Conservation (phyloP, 2,888 invertebrate genomes). For the Odontocerum albicorne region DNA sequence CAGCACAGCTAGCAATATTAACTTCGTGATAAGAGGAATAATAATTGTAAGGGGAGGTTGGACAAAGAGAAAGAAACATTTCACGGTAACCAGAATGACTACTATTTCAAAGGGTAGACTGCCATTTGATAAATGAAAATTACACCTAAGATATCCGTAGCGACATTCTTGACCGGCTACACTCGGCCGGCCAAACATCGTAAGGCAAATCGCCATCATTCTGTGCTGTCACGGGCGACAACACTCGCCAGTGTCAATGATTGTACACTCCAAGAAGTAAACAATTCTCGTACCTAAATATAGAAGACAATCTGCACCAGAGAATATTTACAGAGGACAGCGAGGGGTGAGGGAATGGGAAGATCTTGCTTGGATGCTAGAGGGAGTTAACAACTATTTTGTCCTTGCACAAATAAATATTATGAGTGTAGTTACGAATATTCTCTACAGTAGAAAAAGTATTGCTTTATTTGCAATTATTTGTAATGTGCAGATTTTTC, state of each 20-base stretch:
- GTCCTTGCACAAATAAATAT: constrained; percentile 27
- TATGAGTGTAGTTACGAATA: constrained; percentile 32
- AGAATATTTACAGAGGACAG: no score
- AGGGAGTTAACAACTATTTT: constrained; percentile 25
- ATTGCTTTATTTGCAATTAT: constrained; percentile 38
- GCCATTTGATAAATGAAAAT: background rate
- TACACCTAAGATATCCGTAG: constrained; percentile 5
- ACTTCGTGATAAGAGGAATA: constrained; percentile 2
- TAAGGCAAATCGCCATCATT: constrained; percentile 11
- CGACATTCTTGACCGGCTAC: background rate
- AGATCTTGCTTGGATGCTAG: no score
- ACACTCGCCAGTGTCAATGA: no score
- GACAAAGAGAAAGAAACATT: no score
- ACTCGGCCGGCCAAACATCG: constrained; percentile 3
- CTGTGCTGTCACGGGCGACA: background rate
- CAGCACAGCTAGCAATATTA: constrained; percentile 17
- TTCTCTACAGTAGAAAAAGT: constrained; percentile 37
- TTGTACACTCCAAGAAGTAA: no score
- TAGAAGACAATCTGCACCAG: no score
- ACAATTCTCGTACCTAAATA: no score
- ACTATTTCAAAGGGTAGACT: background rate
- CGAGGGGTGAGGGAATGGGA: no score
- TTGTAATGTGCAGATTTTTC: constrained; percentile 37
- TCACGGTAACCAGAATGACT: background rate
- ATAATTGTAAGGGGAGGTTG: no score